Evolutionary conservation across 2,797 vertebrate species (phyloP), one percentile per base, ranked within the genome.

Genomic region (Cyprinella venusta): DNA sequence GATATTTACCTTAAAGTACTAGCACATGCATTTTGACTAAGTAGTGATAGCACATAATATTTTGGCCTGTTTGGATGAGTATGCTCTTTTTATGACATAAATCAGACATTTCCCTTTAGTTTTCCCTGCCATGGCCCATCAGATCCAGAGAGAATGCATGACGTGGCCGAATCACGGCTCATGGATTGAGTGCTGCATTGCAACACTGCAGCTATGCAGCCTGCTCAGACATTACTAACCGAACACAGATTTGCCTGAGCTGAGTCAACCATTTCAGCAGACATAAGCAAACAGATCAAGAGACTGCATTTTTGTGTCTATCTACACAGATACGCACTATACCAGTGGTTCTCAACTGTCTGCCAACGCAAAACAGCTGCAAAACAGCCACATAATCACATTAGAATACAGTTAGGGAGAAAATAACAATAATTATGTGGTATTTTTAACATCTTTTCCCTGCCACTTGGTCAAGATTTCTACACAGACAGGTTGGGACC

Each of bases 231-330:
- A 56, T 52, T n/a, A 79, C 42, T 61, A 87, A 63, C 42, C 13
- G 56, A 80, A 64, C 76, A 6, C 78, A 88, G 87, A 85, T 71
- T 40, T 68, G 56, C 72, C 70, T n/a, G 33, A 81, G 77, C 71
- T 63, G 54, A 33, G 33, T 8, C 42, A 63, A 42, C 18, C 13
- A 36, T 42, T 50, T 36, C 50, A 15, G 63, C 77, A 84, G 69
- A 78, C 78, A 65, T 79, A 33, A 61, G 50, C 71, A 68, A 24
- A 21, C 9, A 48, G 50, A 82, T 19, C 36, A 75, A 85, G 61
- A 67, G 50, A 59, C n/a, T 52, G 18, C 30, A 61, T 26, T 68
- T 78, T 15, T 24, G 48, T 40, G 45, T 30, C 45, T 48, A 0
- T 50, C 50, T 45, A 63, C n/a, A 79, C 3, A 45, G 70, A 54